Base-by-base conservation (phyloP, 1,140 invertebrate genomes). In the Bombus picipes region DNA sequence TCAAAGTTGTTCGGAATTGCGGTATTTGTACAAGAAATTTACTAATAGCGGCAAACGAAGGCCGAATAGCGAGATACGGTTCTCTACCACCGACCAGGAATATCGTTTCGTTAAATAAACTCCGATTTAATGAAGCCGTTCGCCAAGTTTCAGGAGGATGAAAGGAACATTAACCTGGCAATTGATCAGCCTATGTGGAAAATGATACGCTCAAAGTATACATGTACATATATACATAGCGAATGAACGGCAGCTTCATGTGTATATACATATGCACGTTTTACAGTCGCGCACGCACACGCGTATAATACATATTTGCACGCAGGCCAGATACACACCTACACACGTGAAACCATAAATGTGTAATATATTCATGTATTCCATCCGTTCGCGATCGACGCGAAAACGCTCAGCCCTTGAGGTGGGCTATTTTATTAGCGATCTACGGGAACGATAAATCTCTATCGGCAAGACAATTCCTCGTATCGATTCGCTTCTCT, bases 121-220 rank as follows among this genome's bases (percentile, higher is more conserved):
- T 62, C 13, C 18, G n/a, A 9, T 10, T 12, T 5, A 28, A 47
- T 28, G 53, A 66, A 39, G 41, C 25, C 25, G 41, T 37, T 32
- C 18, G 15, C 8, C 41, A 37, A 41, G 32, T 28, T 59, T 59
- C 22, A 39, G 32, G 28, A 41, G 83, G 84, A 72, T 68, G 88
- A 74, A 68, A 73, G 41, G 13, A 34, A 83, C 70, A 70, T 81
- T 83, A 32, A 15, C 37, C 13, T 32, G 85, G 43, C 66, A 18
- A 79, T 89, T 85, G 88, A 89, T 81, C 81, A 72, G 65, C 74
- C 77, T 71, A 47, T 74, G 83, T 86, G 90, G 87, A 92, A 92
- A 91, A 90, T 86, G 74, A 89, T 92, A 89, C 92, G 91, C 92
- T 92, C 92, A 92, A 92, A 84, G 79, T 90, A 91, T 92, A 87